Evolutionary conservation across 2,113 vertebrate genomes (phyloP), one percentile per base, ranked within the genome.

Genomic region (Psilopogon haemacephalus): DNA sequence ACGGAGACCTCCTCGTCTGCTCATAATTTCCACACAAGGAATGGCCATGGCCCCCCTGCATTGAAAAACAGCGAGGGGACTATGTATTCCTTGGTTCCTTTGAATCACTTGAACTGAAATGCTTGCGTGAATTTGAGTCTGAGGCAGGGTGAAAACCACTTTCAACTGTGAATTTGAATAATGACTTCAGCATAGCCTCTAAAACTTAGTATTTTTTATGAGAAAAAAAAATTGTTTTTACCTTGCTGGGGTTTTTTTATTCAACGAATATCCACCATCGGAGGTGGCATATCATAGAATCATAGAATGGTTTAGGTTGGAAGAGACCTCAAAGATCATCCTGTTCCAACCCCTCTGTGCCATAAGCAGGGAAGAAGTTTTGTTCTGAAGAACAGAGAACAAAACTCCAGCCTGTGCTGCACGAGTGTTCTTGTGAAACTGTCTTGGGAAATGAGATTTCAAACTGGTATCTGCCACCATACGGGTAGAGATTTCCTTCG

Each of bases 1-100:
- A 99, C 98, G 17, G 99, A 99, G 94, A 98, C 98, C 6, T 98
- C 98, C 17, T 97, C 97, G 9, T 98, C 98, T 5, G 97, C 97
- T 85, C 98, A 99, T 56, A 97, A 90, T 52, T 97, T 97, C 63
- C 97, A 98, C 74, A 88, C 85, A 2, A 98, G 97, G 96, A 98
- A 98, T 79, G 97, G 98, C 11, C 97, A 97, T 4, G 98, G 97
- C 90, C 95, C 96, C 72, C 55, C 98, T 24, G 94, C 96, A 46
- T 94, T 98, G 11, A 99, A 98, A 97, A 97, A 80, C 88, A 97
- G 96, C 37, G 97, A 96, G 16, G 95, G 98, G 8, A 94, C 97
- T n/a, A 81, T 97, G 73, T 98, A 98, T 88, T 98, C 98, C 11
- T 74, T 98, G 55, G 98, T 98, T 65, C 98, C 98, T 58, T 79